Evolutionary conservation across 2,888 invertebrate species (phyloP).

Genomic region (Ectobius pallidus): DNA sequence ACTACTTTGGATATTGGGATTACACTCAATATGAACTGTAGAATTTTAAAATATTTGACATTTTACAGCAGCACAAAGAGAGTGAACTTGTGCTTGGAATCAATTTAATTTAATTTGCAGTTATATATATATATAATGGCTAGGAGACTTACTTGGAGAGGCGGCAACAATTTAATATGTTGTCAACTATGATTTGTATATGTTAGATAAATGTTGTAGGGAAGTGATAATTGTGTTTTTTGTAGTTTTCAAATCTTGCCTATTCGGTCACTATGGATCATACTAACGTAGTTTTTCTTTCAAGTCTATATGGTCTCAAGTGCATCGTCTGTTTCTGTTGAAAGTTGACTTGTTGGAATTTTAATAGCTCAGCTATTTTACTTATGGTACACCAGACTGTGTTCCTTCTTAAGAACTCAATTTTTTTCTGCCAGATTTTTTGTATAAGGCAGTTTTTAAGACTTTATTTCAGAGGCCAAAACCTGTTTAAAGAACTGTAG

Average conservation of each 20-base stretch:
- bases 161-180: background rate
- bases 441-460: slow-evolving; percentile 31
- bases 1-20: too few relatives aligned
- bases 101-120: slow-evolving; percentile 3
- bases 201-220: slow-evolving; percentile 39
- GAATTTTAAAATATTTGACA: background rate
- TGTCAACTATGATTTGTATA: slow-evolving; percentile 20
- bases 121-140: slow-evolving; percentile 10
- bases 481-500: too few relatives aligned
- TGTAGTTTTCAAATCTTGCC: slow-evolving; percentile 38
- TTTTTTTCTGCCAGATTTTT: slow-evolving; percentile 42
- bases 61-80: background rate
- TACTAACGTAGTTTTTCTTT: slow-evolving; percentile 21
- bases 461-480: slow-evolving; percentile 30
- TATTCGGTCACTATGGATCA: slow-evolving; percentile 35
- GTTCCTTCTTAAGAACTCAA: slow-evolving; percentile 35
- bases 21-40: too few relatives aligned
- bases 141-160: slow-evolving; percentile 29
- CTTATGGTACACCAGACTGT: slow-evolving; percentile 39
- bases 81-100: slow-evolving; percentile 11
- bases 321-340: slow-evolving; percentile 16
- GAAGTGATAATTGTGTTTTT: slow-evolving; percentile 33
- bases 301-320: slow-evolving; percentile 16
- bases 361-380: slow-evolving; percentile 2
- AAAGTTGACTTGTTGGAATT: slow-evolving; percentile 5